Base-by-base conservation (phyloP, 1,140 invertebrate species). In the Zaprionus ghesquierei region DNA sequence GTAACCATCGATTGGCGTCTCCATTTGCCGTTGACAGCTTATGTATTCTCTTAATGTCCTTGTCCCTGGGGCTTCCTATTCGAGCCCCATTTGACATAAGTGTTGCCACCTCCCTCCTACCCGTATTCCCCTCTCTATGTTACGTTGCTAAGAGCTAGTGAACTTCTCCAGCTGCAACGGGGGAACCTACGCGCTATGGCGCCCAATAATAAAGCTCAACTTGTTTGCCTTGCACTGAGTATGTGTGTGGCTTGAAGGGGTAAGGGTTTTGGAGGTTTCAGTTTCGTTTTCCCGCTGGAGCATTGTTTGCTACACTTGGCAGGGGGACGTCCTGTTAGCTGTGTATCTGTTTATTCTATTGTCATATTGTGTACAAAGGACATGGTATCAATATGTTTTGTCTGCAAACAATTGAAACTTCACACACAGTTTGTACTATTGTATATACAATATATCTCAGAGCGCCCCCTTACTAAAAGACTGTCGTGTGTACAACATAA, bases 1-100 rank as follows among this genome's bases (percentile, higher is more conserved):
- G 64, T 59, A 86, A 61, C 60, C 59, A 86, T 85, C 78, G 81
- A 85, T 85, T 85, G 80, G 80, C 77, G 69, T 62, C 65, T 75
- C 64, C 82, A 75, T 81, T 81, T 75, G 59, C 59, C 41, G 71
- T 35, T 69, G 75, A 53, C 50, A 23, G 12, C 25, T 68, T 66
- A 44, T 60, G 31, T 33, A 54, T 79, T 65, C 49, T 55, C 69
- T 46, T 76, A 65, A 69, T 75, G 66, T 66, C 61, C 64, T 69
- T 74, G 72, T 69, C 75, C 68, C 64, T 27, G 51, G 44, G 64
- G 72, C 63, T 33, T 35, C 44, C 13, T 35, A 41, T 50, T 60
- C 53, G 53, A 49, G 23, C 25, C 15, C 59, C 31, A 55, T 69
- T 54, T 69, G 66, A 23, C 63, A 33, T 15, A 51, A 61, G 55